Percentiles rank a stretch among this genome's conserved stretches.
Conservation (phyloP, 2,797 vertebrate genomes). For the Hipposideros larvatus region DNA sequence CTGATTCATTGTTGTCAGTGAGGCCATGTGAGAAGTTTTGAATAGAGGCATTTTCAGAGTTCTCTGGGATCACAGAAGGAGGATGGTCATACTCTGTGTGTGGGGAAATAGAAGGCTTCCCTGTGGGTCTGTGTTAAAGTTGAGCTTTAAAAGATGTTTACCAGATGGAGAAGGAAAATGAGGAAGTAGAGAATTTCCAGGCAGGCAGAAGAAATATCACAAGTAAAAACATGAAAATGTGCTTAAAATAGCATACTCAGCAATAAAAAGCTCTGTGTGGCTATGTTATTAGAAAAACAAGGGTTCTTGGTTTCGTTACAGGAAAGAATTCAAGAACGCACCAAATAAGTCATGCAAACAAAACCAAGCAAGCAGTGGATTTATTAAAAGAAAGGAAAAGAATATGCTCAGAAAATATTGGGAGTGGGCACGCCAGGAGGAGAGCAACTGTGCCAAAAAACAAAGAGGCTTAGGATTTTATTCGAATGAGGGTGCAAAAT, state of each 20-base stretch:
- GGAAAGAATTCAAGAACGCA: no score
- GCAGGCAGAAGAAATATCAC: background rate
- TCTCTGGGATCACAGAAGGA: background rate
- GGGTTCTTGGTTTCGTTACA: no score
- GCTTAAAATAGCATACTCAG: background rate
- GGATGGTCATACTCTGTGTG: background rate
- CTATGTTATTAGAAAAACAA: no score
- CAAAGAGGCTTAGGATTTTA: no score
- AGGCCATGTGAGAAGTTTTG: background rate
- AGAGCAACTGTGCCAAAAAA: no score
- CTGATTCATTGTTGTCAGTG: background rate
- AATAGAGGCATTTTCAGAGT: background rate
- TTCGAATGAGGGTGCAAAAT: no score
- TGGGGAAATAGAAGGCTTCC: background rate
- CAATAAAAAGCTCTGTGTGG: background rate
- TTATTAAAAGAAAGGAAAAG: no score
- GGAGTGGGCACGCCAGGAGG: no score
- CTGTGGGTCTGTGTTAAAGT: background rate
- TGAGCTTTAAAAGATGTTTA: background rate
- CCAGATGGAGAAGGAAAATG: background rate
- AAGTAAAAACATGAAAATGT: background rate
- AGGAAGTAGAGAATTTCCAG: background rate
- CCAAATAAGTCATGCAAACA: no score
- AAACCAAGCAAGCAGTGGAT: no score
- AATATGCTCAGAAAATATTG: no score